A percentile compares a stretch with the other conserved stretches of the same genome.
Evolutionary conservation across 2,113 vertebrate genomes (phyloP).

Genomic region (Lichenostomus cassidix): DNA sequence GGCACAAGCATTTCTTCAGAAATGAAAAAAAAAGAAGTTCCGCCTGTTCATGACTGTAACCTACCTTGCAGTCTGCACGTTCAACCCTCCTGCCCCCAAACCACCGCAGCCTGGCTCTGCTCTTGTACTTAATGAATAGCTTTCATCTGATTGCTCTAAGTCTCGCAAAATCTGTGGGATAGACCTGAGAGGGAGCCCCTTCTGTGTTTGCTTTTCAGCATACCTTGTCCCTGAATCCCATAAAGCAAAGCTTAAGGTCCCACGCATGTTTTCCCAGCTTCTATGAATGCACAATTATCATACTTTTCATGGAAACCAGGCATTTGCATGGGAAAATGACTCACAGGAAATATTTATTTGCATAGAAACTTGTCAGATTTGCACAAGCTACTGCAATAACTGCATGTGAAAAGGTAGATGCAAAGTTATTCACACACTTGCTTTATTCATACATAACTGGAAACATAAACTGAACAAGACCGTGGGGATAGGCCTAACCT

Average conservation of each 20-base stretch:
- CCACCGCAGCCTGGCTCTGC: neutral
- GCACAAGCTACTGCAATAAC: constrained; percentile 52
- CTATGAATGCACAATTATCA: constrained; percentile 52
- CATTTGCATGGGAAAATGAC: constrained; percentile 71
- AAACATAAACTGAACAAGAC: constrained; percentile 22
- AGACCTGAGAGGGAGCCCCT: neutral
- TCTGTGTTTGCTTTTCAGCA: constrained; percentile 24
- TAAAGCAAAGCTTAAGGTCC: constrained; percentile 41
- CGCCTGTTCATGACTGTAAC: neutral
- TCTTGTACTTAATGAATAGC: neutral
- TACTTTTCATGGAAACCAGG: constrained; percentile 57
- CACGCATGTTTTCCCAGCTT: constrained; percentile 68
- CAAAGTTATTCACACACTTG: constrained; percentile 48
- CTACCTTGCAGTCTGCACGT: neutral
- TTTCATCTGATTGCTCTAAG: neutral
- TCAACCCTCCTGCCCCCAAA: neutral
- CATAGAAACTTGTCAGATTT: constrained; percentile 60
- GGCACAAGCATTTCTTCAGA: neutral
- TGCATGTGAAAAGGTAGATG: constrained; percentile 58
- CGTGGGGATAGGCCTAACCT: neutral
- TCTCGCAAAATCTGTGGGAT: neutral
- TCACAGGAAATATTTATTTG: constrained; percentile 66
- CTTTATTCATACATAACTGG: constrained; percentile 59
- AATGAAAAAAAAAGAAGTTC: neutral
- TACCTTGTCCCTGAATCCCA: constrained; percentile 2